Evolutionary conservation across 2,113 vertebrate species (phyloP), one percentile per base, ranked within the genome.

Genomic region (Felis chaus): DNA sequence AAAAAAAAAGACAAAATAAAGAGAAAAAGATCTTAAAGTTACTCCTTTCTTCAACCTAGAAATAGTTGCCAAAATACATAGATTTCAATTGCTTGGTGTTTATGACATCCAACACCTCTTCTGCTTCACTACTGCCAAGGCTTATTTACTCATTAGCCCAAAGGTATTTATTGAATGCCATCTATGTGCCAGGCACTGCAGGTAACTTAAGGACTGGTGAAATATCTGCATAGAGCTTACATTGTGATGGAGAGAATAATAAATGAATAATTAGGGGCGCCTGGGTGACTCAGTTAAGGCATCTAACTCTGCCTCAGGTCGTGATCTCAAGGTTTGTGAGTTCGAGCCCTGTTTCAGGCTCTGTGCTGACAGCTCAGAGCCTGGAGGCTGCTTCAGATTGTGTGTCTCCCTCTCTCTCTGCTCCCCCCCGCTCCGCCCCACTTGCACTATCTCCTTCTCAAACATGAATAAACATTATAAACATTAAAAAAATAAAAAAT

Each of bases 101-200:
- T 76, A 87, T 91, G 68, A 66, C 41, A 36, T 27, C 33, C 25
- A 66, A 13, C 27, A 73, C 55, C 23, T 73, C 27, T 41, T 80
- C 33, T 92, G 45, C 6, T 76, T 92, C 16, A 66, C 7, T 68
- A 25, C 7, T 55, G 31, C 5, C 53, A 41, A 89, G 10, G 41
- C 85, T 94, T 36, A 84, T 91, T 73, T 91, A n/a, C 29, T 95
- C 23, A 61, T 29, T 87, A 65, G 89, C 87, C 93, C 25, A 41
- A 80, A 63, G 48, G 5, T 76, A 89, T 57, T 89, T 85, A 18
- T 45, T 50, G n/a, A 86, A 41, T 68, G 23, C 53, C 27, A 45
- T 89, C 48, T 66, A 6, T 89, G 19, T 73, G 31, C 25, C 41
- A 87, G 69, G 6, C 8, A 66, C 29, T 61, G 7, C 31, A 73